phyloP scores from a whole-genome alignment of 2,797 vertebrate species.

The Passerculus sandwichensis region DNA sequence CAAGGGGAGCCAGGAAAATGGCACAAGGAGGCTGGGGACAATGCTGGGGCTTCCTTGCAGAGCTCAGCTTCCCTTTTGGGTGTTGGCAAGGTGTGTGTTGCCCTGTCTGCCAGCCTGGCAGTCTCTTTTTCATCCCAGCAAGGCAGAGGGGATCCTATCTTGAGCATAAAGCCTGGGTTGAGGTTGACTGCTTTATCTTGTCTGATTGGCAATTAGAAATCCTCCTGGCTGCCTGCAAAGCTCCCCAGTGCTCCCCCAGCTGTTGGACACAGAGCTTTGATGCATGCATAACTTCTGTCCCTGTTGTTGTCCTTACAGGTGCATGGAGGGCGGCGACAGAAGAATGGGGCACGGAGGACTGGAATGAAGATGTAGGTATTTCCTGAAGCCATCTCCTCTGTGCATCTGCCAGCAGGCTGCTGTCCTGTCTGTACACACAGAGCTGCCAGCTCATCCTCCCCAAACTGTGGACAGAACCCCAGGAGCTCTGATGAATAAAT shows the following conservation, averaged over 20 bases:
- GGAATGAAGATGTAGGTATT: slow-evolving; percentile 96
- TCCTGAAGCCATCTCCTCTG: background rate
- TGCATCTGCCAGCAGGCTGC: background rate
- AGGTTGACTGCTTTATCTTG: background rate
- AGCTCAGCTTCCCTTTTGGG: background rate
- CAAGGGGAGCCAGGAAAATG: background rate
- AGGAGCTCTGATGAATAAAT: background rate
- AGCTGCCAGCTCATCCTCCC: background rate
- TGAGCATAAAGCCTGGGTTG: rapidly evolving
- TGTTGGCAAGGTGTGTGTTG: background rate
- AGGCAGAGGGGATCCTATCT: background rate
- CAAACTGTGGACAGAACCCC: background rate
- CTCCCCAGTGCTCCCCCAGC: background rate
- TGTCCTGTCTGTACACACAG: background rate
- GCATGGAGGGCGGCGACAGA: slow-evolving; percentile 93
- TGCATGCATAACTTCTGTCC: background rate
- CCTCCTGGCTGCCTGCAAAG: slow-evolving; percentile 35
- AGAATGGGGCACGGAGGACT: slow-evolving; percentile 99
- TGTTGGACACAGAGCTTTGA: background rate
- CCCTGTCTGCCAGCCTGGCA: background rate
- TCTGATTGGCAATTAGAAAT: background rate
- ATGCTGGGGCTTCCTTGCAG: background rate
- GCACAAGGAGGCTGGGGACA: background rate
- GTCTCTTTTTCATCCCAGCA: background rate
- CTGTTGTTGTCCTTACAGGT: slow-evolving; percentile 76